Evolutionary conservation across 2,113 vertebrate species (phyloP).

Genomic region (Lathamus discolor): DNA sequence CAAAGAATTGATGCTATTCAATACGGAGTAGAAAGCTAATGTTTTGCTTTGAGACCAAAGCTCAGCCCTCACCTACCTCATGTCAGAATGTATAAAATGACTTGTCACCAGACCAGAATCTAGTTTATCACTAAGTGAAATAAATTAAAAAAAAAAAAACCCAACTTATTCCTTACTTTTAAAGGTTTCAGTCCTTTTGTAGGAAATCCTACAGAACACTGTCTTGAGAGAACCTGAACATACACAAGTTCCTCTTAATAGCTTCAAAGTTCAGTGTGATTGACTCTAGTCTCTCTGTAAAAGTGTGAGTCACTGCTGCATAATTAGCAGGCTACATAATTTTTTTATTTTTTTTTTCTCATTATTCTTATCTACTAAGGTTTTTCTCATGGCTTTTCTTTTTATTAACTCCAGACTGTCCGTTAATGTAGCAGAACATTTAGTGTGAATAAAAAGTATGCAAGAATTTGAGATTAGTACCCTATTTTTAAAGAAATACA

Average conservation of each 20-base stretch:
- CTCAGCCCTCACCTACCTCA: background rate
- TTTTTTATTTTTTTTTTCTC: background rate
- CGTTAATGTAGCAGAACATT: background rate
- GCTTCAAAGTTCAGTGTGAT: background rate
- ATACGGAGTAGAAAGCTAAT: background rate
- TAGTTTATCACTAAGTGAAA: background rate
- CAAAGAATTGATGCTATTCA: background rate
- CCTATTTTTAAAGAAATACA: background rate
- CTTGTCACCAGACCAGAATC: background rate
- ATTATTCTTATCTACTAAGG: background rate
- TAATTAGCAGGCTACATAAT: background rate
- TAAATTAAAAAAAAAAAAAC: rapidly evolving
- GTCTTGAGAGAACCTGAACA: background rate
- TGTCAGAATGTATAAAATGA: background rate
- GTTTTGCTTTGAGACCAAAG: background rate
- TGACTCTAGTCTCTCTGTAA: background rate
- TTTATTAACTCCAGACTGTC: background rate
- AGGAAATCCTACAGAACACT: background rate
- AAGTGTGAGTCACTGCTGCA: background rate
- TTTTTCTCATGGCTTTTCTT: background rate
- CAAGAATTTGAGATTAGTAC: background rate
- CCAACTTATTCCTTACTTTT: background rate
- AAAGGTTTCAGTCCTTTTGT: background rate
- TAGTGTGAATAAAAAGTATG: background rate
- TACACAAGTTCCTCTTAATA: background rate